These are phyloP conservation scores for Drosophila emarginata DNA, from an alignment of 2,888 invertebrate genomes.

Conservation along the genomic window DNA sequence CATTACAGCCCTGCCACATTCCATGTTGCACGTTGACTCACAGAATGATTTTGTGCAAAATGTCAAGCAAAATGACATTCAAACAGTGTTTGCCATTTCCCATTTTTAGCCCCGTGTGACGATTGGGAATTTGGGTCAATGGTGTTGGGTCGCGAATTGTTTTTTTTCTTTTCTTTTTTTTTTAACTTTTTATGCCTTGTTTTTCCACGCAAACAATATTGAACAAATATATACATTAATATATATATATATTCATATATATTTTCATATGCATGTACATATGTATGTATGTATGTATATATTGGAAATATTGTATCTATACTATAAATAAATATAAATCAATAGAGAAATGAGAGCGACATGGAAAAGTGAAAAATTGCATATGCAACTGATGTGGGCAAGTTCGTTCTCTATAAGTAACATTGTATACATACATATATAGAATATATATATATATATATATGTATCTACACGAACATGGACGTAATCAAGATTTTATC, in stretches of 20 bases:
- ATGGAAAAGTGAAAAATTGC: slow-evolving; percentile 5
- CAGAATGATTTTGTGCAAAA: slow-evolving; percentile 58
- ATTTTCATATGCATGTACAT: not conserved
- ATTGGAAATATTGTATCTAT: slow-evolving; percentile 15
- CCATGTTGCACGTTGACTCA: slow-evolving; percentile 40
- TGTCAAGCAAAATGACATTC: slow-evolving; percentile 38
- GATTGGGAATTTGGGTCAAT: slow-evolving; percentile 50
- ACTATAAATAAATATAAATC: slow-evolving; percentile 15
- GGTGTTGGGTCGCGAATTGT: slow-evolving; percentile 48
- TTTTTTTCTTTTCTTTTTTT: slow-evolving; percentile 49
- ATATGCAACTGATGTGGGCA: not conserved
- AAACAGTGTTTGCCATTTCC: slow-evolving; percentile 33
- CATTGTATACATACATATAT: not conserved
- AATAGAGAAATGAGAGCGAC: slow-evolving; percentile 2
- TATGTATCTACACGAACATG: not conserved
- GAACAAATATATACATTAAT: not conserved
- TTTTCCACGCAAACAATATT: not conserved
- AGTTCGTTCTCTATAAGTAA: not conserved
- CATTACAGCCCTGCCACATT: not conserved
- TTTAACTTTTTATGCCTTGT: slow-evolving; percentile 19
- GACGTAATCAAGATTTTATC: too few relatives aligned
- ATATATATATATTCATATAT: not conserved
- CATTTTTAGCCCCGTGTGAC: slow-evolving; percentile 39
- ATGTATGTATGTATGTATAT: not conserved
- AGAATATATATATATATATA: not conserved